Evolutionary conservation across 2,888 invertebrate genomes (phyloP).

Genomic region (Bhutanitis thaidina): DNA sequence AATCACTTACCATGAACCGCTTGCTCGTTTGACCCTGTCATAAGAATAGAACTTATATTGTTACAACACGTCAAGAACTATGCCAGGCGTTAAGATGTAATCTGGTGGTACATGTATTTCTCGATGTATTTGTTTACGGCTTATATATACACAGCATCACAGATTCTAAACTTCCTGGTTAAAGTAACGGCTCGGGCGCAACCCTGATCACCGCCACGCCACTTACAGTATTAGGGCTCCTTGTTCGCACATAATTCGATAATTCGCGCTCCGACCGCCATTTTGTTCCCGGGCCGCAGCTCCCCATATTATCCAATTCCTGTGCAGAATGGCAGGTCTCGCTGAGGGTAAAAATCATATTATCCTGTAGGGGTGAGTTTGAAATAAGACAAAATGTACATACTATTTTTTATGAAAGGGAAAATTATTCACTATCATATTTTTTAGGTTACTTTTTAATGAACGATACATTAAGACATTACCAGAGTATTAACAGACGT

Average conservation of each 20-base stretch:
- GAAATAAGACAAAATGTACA: too few species aligned
- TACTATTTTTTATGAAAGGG: neutral
- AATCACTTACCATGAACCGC: too few species aligned
- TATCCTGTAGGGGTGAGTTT: neutral
- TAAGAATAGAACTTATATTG: too few species aligned
- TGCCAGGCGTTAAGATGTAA: too few species aligned
- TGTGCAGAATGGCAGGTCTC: conserved; percentile 3
- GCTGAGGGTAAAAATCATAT: conserved; percentile 3
- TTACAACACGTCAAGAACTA: too few species aligned
- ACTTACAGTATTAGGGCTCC: conserved; percentile 54
- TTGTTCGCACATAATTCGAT: conserved; percentile 55
- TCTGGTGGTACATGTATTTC: too few species aligned
- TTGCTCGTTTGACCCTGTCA: too few species aligned
- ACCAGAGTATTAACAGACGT: too few species aligned
- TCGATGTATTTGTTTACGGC: too few species aligned
- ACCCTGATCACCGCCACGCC: conserved; percentile 33
- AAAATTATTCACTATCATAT: neutral
- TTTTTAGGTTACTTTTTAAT: too few species aligned
- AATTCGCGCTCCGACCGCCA: conserved; percentile 44
- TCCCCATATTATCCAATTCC: conserved; percentile 8
- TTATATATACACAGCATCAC: neutral
- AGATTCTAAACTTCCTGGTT: neutral
- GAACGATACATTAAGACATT: too few species aligned
- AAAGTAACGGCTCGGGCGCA: conserved; percentile 18
- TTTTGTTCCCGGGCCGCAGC: conserved; percentile 30